Conservation (phyloP, 2,797 vertebrate genomes). For the Parotocinclus haroldoi region DNA sequence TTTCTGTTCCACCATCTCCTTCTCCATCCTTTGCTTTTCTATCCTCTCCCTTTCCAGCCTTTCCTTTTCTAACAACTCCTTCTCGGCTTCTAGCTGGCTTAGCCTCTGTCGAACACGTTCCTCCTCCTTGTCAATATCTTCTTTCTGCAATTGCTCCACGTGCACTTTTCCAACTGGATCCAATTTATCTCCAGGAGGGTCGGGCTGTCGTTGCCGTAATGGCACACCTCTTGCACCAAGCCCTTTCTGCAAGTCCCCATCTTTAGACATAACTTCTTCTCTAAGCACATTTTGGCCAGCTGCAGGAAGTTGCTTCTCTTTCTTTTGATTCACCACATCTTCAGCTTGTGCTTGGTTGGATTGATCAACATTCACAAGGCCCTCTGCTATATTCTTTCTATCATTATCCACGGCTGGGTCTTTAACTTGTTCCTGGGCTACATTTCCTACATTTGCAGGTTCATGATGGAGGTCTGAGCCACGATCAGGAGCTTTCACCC, state of each 20-base stretch:
- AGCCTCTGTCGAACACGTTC: constrained; percentile 38
- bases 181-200: constrained; percentile 11
- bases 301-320: neutral
- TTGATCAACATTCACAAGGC: neutral
- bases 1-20: neutral
- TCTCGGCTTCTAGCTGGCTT: constrained; percentile 37
- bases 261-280: neutral
- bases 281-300: neutral
- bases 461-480: neutral
- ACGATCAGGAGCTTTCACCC: neutral
- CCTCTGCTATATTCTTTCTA: neutral
- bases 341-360: neutral
- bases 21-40: constrained; percentile 11
- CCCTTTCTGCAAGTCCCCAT: neutral
- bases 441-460: neutral
- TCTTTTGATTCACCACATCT: neutral
- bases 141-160: constrained; percentile 38
- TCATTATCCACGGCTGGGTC: neutral
- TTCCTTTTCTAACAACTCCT: neutral
- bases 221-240: neutral
- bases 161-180: neutral
- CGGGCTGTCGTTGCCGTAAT: neutral
- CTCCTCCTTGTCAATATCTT: constrained; percentile 34
- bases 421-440: neutral
- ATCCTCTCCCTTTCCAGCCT: constrained; percentile 41